Percentiles rank a stretch among this genome's conserved stretches.
Evolutionary conservation across 2,888 invertebrate species (phyloP).

Genomic region (Pterobdella sp.): DNA sequence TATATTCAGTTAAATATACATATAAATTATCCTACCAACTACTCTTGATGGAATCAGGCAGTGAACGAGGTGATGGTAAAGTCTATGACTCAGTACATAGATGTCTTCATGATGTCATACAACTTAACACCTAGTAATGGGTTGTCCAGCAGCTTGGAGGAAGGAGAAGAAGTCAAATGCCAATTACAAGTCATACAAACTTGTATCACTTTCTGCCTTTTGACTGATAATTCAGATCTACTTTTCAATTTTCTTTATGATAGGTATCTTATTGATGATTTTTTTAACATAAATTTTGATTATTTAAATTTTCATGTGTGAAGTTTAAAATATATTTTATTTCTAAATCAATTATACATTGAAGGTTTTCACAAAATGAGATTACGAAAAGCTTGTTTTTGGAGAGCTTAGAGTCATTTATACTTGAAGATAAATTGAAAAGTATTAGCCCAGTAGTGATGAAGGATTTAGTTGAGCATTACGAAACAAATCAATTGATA

Average conservation of each 20-base stretch:
- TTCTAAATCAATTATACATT: neutral
- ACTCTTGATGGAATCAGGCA: neutral
- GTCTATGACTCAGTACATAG: conserved; percentile 49
- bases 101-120: conserved; percentile 43
- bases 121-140: conserved; percentile 45
- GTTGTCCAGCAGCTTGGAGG: conserved; percentile 41
- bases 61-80: conserved; percentile 43
- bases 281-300: neutral
- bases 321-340: neutral
- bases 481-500: conserved; percentile 60
- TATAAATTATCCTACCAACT: neutral
- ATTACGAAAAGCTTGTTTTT: conserved; percentile 62
- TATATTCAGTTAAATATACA: neutral
- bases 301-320: neutral
- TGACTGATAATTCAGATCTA: conserved; percentile 53
- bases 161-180: conserved; percentile 49
- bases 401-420: conserved; percentile 64
- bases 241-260: conserved; percentile 60
- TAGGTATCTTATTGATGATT: conserved; percentile 35
- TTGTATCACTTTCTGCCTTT: conserved; percentile 50
- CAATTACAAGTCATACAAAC: conserved; percentile 48
- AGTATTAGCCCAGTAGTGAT: conserved; percentile 63
- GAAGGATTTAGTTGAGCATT: conserved; percentile 65
- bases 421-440: conserved; percentile 60
- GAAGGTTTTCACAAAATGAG: conserved; percentile 55